A percentile compares a stretch with the other conserved stretches of the same genome.
Evolutionary conservation across 2,797 vertebrate species (phyloP).

Genomic region (Chloroceryle amazona): DNA sequence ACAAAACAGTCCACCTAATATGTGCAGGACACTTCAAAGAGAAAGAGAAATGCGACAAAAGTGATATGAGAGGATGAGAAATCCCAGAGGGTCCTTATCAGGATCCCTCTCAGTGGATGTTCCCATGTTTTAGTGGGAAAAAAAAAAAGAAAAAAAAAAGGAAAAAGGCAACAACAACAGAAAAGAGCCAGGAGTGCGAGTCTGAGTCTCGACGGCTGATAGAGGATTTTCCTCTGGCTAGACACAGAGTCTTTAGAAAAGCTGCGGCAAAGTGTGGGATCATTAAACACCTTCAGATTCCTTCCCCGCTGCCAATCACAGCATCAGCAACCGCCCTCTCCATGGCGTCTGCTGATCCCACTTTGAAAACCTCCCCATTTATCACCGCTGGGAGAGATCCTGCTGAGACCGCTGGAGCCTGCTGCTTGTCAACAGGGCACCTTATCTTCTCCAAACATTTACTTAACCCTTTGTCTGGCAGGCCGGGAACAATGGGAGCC

Average conservation of each 20-base stretch:
- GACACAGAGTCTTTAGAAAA: slow-evolving; percentile 69
- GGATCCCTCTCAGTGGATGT: slow-evolving; percentile 38
- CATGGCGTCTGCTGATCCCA: slow-evolving; percentile 71
- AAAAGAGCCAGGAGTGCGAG: slow-evolving; percentile 50
- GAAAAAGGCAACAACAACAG: neutral
- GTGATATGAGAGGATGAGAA: slow-evolving; percentile 30
- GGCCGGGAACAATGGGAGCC: slow-evolving; percentile 83
- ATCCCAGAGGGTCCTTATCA: slow-evolving; percentile 75
- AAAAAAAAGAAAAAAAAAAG: neutral
- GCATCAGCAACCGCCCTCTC: slow-evolving; percentile 67
- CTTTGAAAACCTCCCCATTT: slow-evolving; percentile 82
- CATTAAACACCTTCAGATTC: slow-evolving; percentile 80
- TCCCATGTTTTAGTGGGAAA: slow-evolving; percentile 40
- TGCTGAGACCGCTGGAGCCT: slow-evolving; percentile 85
- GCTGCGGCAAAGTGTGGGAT: slow-evolving; percentile 77
- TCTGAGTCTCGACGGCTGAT: slow-evolving; percentile 70
- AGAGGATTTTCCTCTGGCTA: slow-evolving; percentile 77
- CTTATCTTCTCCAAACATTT: slow-evolving; percentile 91
- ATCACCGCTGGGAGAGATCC: slow-evolving; percentile 82
- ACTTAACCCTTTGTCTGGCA: slow-evolving; percentile 92
- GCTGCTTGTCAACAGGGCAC: slow-evolving; percentile 88
- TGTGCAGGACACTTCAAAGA: slow-evolving; percentile 46
- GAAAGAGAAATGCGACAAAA: slow-evolving; percentile 49
- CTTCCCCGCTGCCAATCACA: slow-evolving; percentile 64
- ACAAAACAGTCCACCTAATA: slow-evolving; percentile 19